Evolutionary conservation across 2,888 invertebrate genomes (phyloP), one percentile per base, ranked within the genome.

Genomic region (Caradrina kadenii): DNA sequence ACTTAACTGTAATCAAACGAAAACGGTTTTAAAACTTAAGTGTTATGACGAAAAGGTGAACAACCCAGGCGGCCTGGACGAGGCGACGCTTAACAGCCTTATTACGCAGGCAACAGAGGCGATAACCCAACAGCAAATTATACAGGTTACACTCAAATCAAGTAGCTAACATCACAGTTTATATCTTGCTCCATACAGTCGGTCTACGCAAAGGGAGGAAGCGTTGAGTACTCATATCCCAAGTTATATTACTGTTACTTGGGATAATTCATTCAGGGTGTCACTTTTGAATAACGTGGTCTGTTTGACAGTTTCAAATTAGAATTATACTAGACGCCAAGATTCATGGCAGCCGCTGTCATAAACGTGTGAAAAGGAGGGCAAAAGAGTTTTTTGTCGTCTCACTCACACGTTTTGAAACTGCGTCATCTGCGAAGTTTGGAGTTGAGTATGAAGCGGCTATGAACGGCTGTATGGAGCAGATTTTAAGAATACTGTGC

Each of bases 101-200:
- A 96, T 96, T 86, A 89, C 96, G 59, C 96, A 96, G 89, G 96
- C 96, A 84, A 96, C 95, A 89, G 96, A 96, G 91, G 96, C 96
- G 89, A 95, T 96, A 89, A 94, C 94, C 60, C 96, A 96, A 93
- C 96, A 96, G 88, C 96, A 96, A 91, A 95, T 95, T 64, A 96
- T 96, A 85, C 96, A 96, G 96, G 96, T 96, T 94, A 93, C 73
- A 84, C 69, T 81, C 69, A 78, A 76, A 70, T 81, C 79, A 63
- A 74, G 74, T 81, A 79, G 78, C 81, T 80, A 71, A 80, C 62
- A 61, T 21, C 64, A 65, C 76, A 66, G 80, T 54, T 45, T 50
- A 72, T 49, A 54, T 64, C 73, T 67, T 26, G 76, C 80, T 80
- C 63, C 69, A 66, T 76, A 66, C 48, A 80, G 76, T 66, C 45